A percentile compares a stretch with the other conserved stretches of the same genome.
Evolutionary conservation across 2,888 invertebrate species (phyloP).

Genomic region (Cephus pulcher): DNA sequence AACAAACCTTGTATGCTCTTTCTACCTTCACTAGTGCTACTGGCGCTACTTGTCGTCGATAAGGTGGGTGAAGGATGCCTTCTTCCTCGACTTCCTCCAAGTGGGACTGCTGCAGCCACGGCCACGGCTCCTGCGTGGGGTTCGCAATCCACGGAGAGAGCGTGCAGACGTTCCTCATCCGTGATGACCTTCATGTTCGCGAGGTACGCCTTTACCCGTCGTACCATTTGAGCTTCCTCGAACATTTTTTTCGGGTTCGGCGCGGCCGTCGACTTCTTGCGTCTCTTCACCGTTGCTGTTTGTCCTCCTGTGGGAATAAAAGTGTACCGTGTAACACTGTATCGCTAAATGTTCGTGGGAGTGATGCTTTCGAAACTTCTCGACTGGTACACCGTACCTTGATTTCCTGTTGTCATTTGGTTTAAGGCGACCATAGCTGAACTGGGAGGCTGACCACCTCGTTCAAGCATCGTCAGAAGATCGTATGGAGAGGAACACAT

Average conservation of each 20-base stretch:
- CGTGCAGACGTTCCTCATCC: constrained; percentile 91
- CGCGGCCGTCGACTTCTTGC: constrained; percentile 89
- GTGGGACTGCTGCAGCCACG: constrained; percentile 69
- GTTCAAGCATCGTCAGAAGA: constrained; percentile 84
- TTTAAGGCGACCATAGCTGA: constrained; percentile 90
- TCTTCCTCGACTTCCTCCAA: constrained; percentile 75
- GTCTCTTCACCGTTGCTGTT: constrained; percentile 84
- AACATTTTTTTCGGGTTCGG: constrained; percentile 99
- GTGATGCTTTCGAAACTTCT: background rate
- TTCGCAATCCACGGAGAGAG: constrained; percentile 92
- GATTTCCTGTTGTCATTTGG: constrained; percentile 82
- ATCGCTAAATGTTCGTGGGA: background rate
- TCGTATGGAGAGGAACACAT: constrained; percentile 97
- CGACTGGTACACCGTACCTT: constrained; percentile 43
- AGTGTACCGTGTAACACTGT: background rate
- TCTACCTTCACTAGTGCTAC: constrained; percentile 83
- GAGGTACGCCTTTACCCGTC: constrained; percentile 95
- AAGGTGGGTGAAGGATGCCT: constrained; percentile 94
- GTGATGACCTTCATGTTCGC: constrained; percentile 91
- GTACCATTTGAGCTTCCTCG: constrained; percentile 98
- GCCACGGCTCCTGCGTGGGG: constrained; percentile 66
- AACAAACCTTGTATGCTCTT: constrained; percentile 64
- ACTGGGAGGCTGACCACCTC: constrained; percentile 88
- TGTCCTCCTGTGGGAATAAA: constrained; percentile 70
- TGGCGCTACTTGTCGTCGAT: constrained; percentile 91